Evolutionary conservation across 2,113 vertebrate species (phyloP), one percentile per base, ranked within the genome.

Genomic region (Nothoprocta pentlandii): DNA sequence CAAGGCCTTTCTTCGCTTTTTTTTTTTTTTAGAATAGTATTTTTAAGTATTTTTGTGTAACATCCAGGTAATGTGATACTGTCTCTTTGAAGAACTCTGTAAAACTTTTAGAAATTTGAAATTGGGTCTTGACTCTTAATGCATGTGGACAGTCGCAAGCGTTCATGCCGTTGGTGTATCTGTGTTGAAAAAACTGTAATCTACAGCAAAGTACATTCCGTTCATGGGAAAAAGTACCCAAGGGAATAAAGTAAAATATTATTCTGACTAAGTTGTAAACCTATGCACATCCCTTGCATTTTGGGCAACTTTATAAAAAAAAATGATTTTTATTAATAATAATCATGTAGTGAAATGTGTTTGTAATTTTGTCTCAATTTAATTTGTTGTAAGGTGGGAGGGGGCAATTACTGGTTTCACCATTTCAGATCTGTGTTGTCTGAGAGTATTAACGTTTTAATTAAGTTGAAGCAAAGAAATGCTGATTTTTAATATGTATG

Each of bases 241-340:
- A 97, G 97, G 98, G 98, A 97, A 98, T 98, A 98, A 98, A 98
- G 98, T 97, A 98, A 97, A 98, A 97, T 98, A 98, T 97, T 98
- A 97, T 98, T 98, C 98, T 98, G 98, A 97, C 97, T 97, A 95
- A 98, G 98, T 98, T 98, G 98, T 98, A 98, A 98, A 98, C 98
- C 99, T 99, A 99, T 99, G 98, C 99, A 99, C 98, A 99, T 99
- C 98, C 98, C 98, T 98, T 98, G 98, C 98, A 99, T 99, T 98
- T 98, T 95, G 98, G 98, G 98, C 98, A 98, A 98, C 98, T 99
- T 99, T 99, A 98, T 98, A 98, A 98, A 98, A 98, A 98, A 97
- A 97, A 94, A 97, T 97, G 98, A 98, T 99, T 99, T 99, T 98
- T 99, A 98, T 98, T 99, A 98, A 98, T 99, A 98, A 98, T 97